A percentile compares a stretch with the other conserved stretches of the same genome.
Evolutionary conservation across 2,888 invertebrate species (phyloP).

Genomic region (Quadroppia sp.): DNA sequence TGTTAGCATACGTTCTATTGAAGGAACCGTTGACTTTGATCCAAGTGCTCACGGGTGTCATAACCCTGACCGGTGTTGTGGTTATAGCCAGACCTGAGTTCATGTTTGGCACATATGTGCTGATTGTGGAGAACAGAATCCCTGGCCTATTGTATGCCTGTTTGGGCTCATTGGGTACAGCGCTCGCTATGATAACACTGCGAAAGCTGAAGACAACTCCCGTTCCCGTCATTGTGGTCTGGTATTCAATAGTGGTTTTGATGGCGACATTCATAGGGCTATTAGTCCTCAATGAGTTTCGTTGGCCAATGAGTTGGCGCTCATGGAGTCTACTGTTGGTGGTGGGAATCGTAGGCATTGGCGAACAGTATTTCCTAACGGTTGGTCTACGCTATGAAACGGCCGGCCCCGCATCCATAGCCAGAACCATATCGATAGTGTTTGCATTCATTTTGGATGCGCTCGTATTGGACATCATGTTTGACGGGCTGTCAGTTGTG

Average conservation of each 20-base stretch:
- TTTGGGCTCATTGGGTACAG: conserved; percentile 12
- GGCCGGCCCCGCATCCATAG: conserved; percentile 84
- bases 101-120: conserved; percentile 20
- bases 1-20: conserved; percentile 38
- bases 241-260: conserved; percentile 41
- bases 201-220: conserved; percentile 40
- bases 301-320: background rate
- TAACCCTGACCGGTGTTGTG: conserved; percentile 35
- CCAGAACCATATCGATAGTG: conserved; percentile 83
- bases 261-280: conserved; percentile 12
- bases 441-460: conserved; percentile 83
- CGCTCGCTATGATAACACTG: conserved; percentile 35
- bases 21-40: conserved; percentile 28
- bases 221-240: conserved; percentile 37
- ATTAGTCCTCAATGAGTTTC: conserved; percentile 6
- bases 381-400: conserved; percentile 81
- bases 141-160: conserved; percentile 21
- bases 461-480: conserved; percentile 31
- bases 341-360: conserved; percentile 33
- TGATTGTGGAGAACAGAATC: conserved; percentile 14
- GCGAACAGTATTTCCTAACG: conserved; percentile 65
- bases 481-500: conserved; percentile 40
- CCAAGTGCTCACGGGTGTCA: conserved; percentile 25
- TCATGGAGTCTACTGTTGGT: conserved; percentile 17
- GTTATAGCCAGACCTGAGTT: conserved; percentile 39